Evolutionary conservation across 1,140 invertebrate species (phyloP).

Genomic region (Zaprionus davidi): DNA sequence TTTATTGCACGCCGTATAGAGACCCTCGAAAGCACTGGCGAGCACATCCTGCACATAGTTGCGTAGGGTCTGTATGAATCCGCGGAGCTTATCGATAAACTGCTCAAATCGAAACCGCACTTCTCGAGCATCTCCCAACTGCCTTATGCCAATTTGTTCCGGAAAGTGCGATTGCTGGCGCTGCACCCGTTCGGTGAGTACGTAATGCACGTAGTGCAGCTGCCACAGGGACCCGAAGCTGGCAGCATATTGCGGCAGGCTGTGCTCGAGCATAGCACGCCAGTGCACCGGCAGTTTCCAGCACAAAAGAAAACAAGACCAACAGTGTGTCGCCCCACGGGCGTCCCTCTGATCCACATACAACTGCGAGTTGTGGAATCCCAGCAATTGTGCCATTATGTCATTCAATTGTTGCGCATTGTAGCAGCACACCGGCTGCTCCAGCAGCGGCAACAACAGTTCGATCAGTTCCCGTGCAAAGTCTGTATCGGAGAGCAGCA

Average conservation of each 20-base stretch:
- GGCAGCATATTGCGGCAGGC: constrained; percentile 19
- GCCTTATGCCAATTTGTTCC: neutral
- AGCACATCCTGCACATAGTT: constrained; percentile 37
- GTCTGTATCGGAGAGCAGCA: constrained; percentile 41
- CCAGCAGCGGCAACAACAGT: constrained; percentile 33
- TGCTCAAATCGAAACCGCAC: constrained; percentile 14
- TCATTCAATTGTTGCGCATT: constrained; percentile 18
- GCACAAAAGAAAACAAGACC: constrained; percentile 44
- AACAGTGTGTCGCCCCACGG: constrained; percentile 19
- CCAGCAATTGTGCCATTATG: constrained; percentile 24
- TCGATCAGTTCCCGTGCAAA: constrained; percentile 46
- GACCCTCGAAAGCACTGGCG: constrained; percentile 4
- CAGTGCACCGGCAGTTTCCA: constrained; percentile 33
- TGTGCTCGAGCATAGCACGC: constrained; percentile 24
- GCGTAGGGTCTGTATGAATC: constrained; percentile 29
- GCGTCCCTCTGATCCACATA: constrained; percentile 16
- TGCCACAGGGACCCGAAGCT: constrained; percentile 45
- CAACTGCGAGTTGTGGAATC: neutral
- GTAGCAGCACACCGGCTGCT: constrained; percentile 19
- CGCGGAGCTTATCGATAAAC: constrained; percentile 14
- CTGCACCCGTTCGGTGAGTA: constrained; percentile 41
- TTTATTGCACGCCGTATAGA: neutral
- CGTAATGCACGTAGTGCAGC: constrained; percentile 51
- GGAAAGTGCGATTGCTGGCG: constrained; percentile 21
- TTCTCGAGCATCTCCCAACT: neutral